phyloP scores from a whole-genome alignment of 2,797 vertebrate species.

The Phataginus tricuspis region DNA sequence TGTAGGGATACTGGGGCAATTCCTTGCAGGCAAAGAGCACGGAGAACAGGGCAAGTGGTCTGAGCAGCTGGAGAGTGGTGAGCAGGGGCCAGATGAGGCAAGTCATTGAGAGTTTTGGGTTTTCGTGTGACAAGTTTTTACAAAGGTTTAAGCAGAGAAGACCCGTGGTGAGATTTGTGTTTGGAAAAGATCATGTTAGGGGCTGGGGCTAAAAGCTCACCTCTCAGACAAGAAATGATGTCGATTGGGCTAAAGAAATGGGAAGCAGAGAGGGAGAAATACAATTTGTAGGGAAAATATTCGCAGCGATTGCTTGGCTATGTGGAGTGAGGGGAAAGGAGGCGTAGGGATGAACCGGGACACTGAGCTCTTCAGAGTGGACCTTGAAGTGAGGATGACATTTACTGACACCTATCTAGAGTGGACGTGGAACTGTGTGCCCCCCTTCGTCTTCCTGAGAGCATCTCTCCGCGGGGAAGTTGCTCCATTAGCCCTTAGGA shows the following conservation, averaged over 20 bases:
- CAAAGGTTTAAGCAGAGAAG: neutral
- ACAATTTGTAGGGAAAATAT: neutral
- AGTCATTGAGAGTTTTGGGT: neutral
- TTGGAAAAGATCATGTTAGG: neutral
- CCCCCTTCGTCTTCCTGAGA: neutral
- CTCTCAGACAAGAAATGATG: neutral
- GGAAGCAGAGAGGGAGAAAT: neutral
- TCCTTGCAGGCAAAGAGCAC: too few species aligned
- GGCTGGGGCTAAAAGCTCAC: neutral
- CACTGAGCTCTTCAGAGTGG: accelerated
- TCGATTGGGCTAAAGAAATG: neutral
- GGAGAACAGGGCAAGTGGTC: accelerated
- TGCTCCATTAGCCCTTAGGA: neutral
- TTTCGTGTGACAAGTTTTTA: neutral
- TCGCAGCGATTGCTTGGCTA: neutral
- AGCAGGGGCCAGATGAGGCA: accelerated
- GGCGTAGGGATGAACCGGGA: accelerated
- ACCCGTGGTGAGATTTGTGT: neutral
- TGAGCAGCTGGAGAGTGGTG: neutral
- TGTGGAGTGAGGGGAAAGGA: neutral
- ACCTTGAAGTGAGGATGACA: neutral
- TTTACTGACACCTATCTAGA: too few species aligned
- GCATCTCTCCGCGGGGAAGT: neutral
- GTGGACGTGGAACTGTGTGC: neutral
- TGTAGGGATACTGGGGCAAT: too few species aligned